A percentile compares a stretch with the other conserved stretches of the same genome.
phyloP scores from a whole-genome alignment of 2,888 invertebrate species.

The Orthonevra nobilis region DNA sequence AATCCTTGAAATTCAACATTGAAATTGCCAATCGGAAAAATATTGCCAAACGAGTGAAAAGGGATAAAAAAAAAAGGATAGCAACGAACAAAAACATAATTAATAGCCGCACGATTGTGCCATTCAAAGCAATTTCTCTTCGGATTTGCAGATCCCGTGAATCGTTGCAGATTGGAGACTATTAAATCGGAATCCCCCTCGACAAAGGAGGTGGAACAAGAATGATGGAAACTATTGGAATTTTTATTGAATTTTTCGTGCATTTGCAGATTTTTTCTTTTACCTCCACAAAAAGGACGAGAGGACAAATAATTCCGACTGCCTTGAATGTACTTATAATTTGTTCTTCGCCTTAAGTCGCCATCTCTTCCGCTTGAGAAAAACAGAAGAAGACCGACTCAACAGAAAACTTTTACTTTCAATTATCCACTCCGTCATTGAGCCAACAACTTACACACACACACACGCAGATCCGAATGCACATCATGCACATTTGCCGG shows the following conservation, averaged over 20 bases:
- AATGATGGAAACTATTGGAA: background rate
- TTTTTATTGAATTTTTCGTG: constrained; percentile 25
- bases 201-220: constrained; percentile 10
- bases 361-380: constrained; percentile 5
- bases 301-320: constrained; percentile 24
- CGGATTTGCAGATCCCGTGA: constrained; percentile 35
- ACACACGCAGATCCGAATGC: constrained; percentile 10
- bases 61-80: constrained; percentile 15
- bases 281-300: background rate
- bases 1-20: constrained; percentile 55
- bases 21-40: constrained; percentile 63
- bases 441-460: background rate
- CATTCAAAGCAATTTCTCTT: constrained; percentile 65
- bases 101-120: constrained; percentile 70
- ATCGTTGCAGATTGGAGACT: background rate
- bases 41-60: constrained; percentile 50
- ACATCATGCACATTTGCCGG: constrained; percentile 7
- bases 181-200: background rate
- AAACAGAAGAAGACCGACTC: background rate
- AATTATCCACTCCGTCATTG: background rate
- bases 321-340: no score
- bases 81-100: constrained; percentile 57
- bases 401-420: constrained; percentile 50
- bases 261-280: constrained; percentile 17
- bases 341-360: constrained; percentile 16